Percentiles rank a stretch among this genome's conserved stretches.
Conservation (phyloP, 2,113 vertebrate species). For the Oryzias javanicus region DNA sequence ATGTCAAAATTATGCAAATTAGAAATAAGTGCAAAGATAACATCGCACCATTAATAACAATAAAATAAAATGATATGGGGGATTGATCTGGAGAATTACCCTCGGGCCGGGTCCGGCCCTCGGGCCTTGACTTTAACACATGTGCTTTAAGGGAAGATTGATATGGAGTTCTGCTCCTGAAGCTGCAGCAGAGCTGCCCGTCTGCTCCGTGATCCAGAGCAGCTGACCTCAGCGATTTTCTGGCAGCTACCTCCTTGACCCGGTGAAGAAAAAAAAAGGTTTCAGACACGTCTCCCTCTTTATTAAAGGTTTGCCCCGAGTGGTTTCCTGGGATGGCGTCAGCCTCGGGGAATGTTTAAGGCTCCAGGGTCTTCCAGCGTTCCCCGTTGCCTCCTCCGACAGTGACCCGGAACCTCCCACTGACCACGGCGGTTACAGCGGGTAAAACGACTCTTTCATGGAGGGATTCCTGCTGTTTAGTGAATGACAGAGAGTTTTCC, state of each 20-base stretch:
- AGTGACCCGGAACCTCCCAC: constrained; percentile 45
- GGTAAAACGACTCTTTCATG: constrained; percentile 51
- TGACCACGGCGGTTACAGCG: constrained; percentile 39
- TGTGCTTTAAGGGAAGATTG: constrained; percentile 14
- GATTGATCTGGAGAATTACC: no score
- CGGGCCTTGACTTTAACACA: no score
- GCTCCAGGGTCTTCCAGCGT: constrained; percentile 20
- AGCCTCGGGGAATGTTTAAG: constrained; percentile 65
- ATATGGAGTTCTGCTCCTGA: constrained; percentile 24
- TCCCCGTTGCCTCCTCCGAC: constrained; percentile 16
- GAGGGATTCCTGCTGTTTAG: constrained; percentile 43
- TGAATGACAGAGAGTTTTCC: constrained; percentile 62
- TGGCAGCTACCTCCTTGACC: constrained; percentile 24
- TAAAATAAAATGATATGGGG: no score
- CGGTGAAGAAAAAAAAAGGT: constrained; percentile 1
- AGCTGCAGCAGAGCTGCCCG: constrained; percentile 12
- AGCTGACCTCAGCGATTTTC: constrained; percentile 47
- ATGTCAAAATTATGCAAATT: no score
- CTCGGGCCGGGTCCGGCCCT: no score
- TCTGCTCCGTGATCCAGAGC: constrained; percentile 23
- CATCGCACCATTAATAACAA: no score
- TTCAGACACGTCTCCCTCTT: constrained; percentile 42
- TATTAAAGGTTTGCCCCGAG: constrained; percentile 44
- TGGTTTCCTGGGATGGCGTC: constrained; percentile 69
- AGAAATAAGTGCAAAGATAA: no score